Conservation (phyloP, 1,140 invertebrate species). For the Temnothorax nylanderi region DNA sequence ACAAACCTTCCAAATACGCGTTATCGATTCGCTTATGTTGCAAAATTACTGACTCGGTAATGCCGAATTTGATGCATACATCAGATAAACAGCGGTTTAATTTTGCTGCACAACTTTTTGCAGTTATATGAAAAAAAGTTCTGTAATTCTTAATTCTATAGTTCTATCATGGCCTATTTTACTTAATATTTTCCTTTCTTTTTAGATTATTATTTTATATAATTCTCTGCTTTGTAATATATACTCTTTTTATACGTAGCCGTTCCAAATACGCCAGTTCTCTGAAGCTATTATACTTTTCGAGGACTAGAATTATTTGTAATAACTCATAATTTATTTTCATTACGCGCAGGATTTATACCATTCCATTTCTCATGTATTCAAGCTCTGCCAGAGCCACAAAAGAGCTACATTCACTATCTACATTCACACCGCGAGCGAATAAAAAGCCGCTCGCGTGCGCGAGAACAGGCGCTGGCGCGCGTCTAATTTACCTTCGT, state of each 20-base stretch:
- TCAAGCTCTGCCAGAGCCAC: constrained; percentile 10
- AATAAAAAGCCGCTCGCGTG: constrained; percentile 54
- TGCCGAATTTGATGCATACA: background rate
- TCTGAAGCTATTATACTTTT: background rate
- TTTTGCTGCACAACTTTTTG: background rate
- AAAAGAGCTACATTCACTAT: constrained; percentile 44
- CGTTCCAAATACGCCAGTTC: background rate
- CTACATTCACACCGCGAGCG: constrained; percentile 7
- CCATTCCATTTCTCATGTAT: constrained; percentile 24
- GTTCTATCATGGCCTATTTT: background rate
- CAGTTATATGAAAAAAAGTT: background rate
- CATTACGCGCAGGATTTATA: constrained; percentile 18
- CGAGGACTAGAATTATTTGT: constrained; percentile 9
- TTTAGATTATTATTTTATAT: background rate
- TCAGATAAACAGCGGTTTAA: background rate
- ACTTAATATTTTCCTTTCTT: background rate
- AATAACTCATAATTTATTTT: constrained; percentile 37
- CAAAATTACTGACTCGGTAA: background rate
- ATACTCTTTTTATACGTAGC: background rate
- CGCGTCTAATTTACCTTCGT: constrained; percentile 55
- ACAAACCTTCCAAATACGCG: background rate
- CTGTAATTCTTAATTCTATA: background rate
- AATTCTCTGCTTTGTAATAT: background rate
- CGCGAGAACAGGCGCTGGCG: background rate
- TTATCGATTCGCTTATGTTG: background rate